These are phyloP conservation scores for Coelopa pilipes DNA, from an alignment of 2,888 invertebrate genomes.

Conservation along the genomic window DNA sequence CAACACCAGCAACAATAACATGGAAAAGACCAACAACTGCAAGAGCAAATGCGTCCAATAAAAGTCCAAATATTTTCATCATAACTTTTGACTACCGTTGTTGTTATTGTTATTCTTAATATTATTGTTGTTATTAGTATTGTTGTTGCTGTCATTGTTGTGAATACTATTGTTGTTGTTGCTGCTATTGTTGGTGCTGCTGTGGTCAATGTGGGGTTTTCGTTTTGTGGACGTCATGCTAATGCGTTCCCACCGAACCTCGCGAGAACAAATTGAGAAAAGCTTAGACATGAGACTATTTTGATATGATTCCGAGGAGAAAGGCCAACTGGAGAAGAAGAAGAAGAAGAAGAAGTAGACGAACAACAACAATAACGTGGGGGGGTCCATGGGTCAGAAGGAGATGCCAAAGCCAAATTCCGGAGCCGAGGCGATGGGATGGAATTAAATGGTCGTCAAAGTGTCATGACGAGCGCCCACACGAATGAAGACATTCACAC, in stretches of 20 bases:
- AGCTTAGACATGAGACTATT: background rate
- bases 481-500: constrained; percentile 43
- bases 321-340: constrained; percentile 1
- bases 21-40: background rate
- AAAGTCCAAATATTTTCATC: constrained; percentile 57
- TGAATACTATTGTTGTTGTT: no score
- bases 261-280: constrained; percentile 42
- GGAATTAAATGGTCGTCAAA: constrained; percentile 29
- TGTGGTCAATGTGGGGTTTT: background rate
- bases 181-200: background rate
- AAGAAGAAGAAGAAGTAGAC: constrained; percentile 16
- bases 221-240: constrained; percentile 40
- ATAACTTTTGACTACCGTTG: constrained; percentile 8
- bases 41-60: constrained; percentile 21
- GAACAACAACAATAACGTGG: no score
- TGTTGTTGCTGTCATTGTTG: constrained; percentile 1
- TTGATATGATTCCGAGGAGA: constrained; percentile 30
- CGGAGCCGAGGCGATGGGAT: background rate
- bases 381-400: no score
- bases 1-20: background rate
- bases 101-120: constrained; percentile 2
- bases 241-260: constrained; percentile 58
- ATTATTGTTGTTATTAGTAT: constrained; percentile 3
- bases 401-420: no score
- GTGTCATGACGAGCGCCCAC: constrained; percentile 43